Conservation (phyloP, 2,797 vertebrate species). For the Rhodeus uyekii region DNA sequence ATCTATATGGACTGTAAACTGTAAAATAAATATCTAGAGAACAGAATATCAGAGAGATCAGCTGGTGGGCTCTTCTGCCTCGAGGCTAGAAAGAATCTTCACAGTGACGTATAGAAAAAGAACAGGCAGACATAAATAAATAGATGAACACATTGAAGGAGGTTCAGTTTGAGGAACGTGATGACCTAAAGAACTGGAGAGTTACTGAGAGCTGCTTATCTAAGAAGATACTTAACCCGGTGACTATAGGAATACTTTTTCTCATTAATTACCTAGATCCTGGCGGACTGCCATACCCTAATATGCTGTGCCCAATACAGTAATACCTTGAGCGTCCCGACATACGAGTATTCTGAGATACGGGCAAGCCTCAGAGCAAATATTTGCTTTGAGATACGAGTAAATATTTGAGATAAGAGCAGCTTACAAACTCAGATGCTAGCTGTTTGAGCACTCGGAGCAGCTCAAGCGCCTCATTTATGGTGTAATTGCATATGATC, state of each 20-base stretch:
- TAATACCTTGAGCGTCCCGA: too few relatives aligned
- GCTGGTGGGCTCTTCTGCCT: slow-evolving; percentile 13
- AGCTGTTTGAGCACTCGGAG: too few relatives aligned
- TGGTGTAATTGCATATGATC: too few relatives aligned
- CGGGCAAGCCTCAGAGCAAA: too few relatives aligned
- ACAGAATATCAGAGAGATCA: background rate
- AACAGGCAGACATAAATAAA: background rate
- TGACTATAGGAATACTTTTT: too few relatives aligned
- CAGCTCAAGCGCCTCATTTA: too few relatives aligned
- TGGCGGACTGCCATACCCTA: background rate
- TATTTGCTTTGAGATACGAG: too few relatives aligned
- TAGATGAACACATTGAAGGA: background rate
- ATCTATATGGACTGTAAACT: background rate
- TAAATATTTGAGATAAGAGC: too few relatives aligned
- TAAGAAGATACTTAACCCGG: background rate
- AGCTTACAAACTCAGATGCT: too few relatives aligned
- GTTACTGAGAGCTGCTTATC: background rate
- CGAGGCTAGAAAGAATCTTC: too few relatives aligned
- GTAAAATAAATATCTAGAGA: slow-evolving; percentile 7
- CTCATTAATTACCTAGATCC: background rate
- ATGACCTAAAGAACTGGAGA: background rate
- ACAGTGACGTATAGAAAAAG: background rate
- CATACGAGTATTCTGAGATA: too few relatives aligned
- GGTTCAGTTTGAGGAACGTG: background rate
- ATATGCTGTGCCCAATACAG: too few relatives aligned